Base-by-base conservation (phyloP, 2,888 invertebrate genomes). In the Drosophila helvetica region DNA sequence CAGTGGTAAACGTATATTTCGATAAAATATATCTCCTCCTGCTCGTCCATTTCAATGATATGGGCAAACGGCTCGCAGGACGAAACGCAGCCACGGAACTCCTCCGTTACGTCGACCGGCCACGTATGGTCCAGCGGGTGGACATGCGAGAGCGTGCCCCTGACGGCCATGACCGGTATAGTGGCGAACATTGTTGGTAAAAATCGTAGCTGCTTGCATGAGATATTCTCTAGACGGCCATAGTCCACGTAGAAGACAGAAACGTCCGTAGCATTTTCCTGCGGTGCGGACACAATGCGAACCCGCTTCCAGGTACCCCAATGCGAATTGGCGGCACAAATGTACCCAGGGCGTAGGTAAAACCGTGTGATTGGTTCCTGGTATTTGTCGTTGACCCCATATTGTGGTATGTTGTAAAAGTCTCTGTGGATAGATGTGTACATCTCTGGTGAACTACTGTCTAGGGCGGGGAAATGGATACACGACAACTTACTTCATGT, bases 121-220 rank as follows among this genome's bases (percentile, higher is more conserved):
- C 79, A 79, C 38, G 75, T 77, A 10, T 51, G 0, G 1, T 22
- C 72, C 33, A 72, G 7, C 0, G 77, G 75, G 70, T 65, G 56
- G 1, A 79, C 33, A 27, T 69, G 62, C 10, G 79, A 57, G 3
- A 80, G 47, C 0, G 77, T 53, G 6, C 81, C 81, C 3, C 74
- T 71, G 8, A 53, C 12, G 1, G 59, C 53, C 7, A 77, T 6
- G 1, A 50, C 33, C 8, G 79, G 77, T 2, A 2, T 1, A 1
- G 43, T 12, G 0, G 47, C 25, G n/a, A 65, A 75, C 1, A 0
- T 0, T 0, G 4, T 0, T 1, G 56, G 38, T 19, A 79, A 12
- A 22, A 61, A 81, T 4, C 17, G 22, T 0, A 77, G 12, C 0
- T 69, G 18, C 0, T 15, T 9, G 5, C 7, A 2, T 0, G 9